Conservation (phyloP, 2,113 vertebrate genomes). For the Columba livia region DNA sequence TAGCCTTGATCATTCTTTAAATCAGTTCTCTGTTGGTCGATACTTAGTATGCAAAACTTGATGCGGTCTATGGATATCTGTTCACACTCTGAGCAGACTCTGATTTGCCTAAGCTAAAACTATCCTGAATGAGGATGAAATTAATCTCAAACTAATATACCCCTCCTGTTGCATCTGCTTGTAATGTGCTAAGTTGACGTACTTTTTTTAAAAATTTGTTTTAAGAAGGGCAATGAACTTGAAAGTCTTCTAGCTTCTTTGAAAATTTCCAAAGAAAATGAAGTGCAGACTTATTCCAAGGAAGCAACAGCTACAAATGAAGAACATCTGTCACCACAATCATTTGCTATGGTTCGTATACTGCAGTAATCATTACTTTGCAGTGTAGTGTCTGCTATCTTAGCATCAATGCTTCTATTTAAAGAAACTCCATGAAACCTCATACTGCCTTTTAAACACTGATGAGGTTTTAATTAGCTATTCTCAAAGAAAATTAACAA, state of each 20-base stretch:
- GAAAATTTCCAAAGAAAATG: slow-evolving; percentile 82
- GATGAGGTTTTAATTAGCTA: not conserved
- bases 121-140: not conserved
- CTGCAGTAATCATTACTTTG: not conserved
- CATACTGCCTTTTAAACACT: not conserved
- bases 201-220: not conserved
- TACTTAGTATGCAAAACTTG: not conserved
- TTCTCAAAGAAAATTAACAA: not conserved
- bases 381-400: not conserved
- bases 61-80: not conserved
- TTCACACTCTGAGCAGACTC: not conserved
- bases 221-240: slow-evolving; percentile 82
- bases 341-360: slow-evolving; percentile 91
- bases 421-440: not conserved
- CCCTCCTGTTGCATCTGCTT: not conserved
- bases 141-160: not conserved
- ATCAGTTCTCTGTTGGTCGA: not conserved
- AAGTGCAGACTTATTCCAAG: slow-evolving; percentile 62
- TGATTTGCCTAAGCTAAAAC: not conserved
- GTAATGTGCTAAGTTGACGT: not conserved
- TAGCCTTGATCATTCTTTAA: not conserved
- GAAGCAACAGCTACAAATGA: slow-evolving; percentile 69
- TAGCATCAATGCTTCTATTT: not conserved
- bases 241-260: slow-evolving; percentile 88
- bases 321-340: slow-evolving; percentile 92